Conservation (phyloP, 2,797 vertebrate genomes). For the Psittacula derbiana region DNA sequence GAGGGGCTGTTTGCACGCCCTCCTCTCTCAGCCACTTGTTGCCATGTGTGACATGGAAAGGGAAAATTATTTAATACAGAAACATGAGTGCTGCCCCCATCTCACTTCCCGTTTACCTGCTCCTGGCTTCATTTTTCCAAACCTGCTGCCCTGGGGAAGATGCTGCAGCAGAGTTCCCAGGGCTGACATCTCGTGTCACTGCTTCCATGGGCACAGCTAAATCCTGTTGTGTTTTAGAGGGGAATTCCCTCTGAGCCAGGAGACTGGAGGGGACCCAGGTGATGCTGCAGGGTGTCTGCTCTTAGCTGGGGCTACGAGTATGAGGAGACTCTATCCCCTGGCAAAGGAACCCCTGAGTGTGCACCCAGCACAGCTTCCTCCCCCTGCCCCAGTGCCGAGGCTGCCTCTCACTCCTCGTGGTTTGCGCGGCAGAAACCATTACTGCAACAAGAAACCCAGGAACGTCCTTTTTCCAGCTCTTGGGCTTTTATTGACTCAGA, state of each 20-base stretch:
- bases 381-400: background rate
- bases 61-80: background rate
- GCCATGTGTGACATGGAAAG: accelerated
- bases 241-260: background rate
- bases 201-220: background rate
- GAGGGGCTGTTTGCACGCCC: background rate
- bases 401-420: background rate
- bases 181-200: accelerated
- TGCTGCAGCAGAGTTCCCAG: background rate
- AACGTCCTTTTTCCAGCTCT: conserved; percentile 66
- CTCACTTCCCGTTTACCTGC: background rate
- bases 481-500: conserved; percentile 66
- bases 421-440: background rate
- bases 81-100: background rate
- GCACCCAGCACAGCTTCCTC: background rate
- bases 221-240: background rate
- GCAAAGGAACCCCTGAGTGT: background rate
- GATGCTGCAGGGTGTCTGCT: background rate
- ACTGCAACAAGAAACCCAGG: conserved; percentile 44
- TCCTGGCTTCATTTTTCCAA: background rate
- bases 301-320: background rate
- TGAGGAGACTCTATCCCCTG: background rate
- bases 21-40: background rate
- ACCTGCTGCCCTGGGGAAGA: background rate
- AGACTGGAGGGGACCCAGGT: background rate